Evolutionary conservation across 2,888 invertebrate genomes (phyloP), one percentile per base, ranked within the genome.

Genomic region (Lasioglossum villosulum): DNA sequence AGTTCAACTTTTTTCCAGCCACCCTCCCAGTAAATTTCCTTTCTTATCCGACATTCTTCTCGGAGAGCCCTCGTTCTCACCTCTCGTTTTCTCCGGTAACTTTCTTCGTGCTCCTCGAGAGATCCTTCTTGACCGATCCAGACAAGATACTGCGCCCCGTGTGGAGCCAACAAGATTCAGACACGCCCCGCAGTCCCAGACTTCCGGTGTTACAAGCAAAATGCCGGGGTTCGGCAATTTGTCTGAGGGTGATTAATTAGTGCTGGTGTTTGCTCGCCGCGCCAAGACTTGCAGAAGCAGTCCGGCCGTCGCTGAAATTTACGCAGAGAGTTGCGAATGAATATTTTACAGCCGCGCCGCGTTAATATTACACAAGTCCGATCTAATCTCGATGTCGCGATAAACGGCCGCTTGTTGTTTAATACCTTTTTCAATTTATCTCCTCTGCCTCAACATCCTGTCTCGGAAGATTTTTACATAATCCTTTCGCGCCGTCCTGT

Each of bases 171-270:
- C 85, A 88, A 91, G 90, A 91, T 90, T 83, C 77, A 75, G 79
- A 68, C 72, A 82, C 86, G 83, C 83, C 84, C 75, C 42, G 70
- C 71, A 77, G 76, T 74, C 66, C 82, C 84, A 78, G 71, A 75
- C 76, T 88, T 84, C 84, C 81, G 78, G 77, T 82, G 86, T 89
- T 87, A 86, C 84, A 82, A 81, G 89, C 88, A 90, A 90, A 90
- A 86, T 87, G 86, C 78, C 80, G 77, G 63, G 87, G 87, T 91
- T 92, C 84, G 91, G 91, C 88, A 90, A 93, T 93, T 93, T 93
- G 92, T 93, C 93, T 91, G 91, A 86, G 84, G 78, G 88, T 93
- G 93, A 94, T 93, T 93, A 94, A 94, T 94, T 92, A 91, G 90
- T 83, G 82, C 80, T 42, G 74, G 86, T 87, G 85, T 81, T 87